phyloP scores from a whole-genome alignment of 1,140 invertebrate species.

The Rhyacophila brunnea region DNA sequence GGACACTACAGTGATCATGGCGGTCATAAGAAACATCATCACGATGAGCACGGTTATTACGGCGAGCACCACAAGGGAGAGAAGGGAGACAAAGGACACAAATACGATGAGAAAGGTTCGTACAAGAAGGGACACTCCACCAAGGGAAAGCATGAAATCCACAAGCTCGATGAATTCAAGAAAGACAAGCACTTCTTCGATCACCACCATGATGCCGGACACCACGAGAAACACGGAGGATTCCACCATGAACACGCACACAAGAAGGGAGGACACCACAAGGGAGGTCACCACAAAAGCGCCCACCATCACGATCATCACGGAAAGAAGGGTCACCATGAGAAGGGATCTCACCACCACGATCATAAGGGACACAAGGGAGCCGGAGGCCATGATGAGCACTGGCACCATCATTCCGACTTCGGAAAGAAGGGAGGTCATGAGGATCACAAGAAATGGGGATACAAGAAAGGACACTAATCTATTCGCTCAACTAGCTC shows the following conservation, averaged over 20 bases:
- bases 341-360: conserved; percentile 55
- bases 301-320: conserved; percentile 52
- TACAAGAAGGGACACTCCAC: conserved; percentile 77
- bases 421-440: conserved; percentile 64
- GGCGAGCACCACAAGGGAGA: conserved; percentile 71
- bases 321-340: conserved; percentile 47
- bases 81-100: conserved; percentile 68
- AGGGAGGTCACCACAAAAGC: conserved; percentile 66
- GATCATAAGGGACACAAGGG: conserved; percentile 56
- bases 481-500: background rate
- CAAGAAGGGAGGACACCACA: conserved; percentile 66
- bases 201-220: conserved; percentile 71
- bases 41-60: conserved; percentile 65
- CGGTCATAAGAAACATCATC: conserved; percentile 71
- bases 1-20: conserved; percentile 69
- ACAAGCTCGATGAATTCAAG: conserved; percentile 64
- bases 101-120: conserved; percentile 58
- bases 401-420: conserved; percentile 59
- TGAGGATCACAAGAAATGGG: conserved; percentile 55
- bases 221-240: conserved; percentile 65
- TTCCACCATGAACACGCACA: conserved; percentile 66
- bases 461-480: conserved; percentile 55
- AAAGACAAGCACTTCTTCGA: conserved; percentile 67
- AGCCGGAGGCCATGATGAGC: conserved; percentile 55
- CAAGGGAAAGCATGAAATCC: conserved; percentile 73